Evolutionary conservation across 2,113 vertebrate genomes (phyloP), one percentile per base, ranked within the genome.

Genomic region (Brachirus orientalis): DNA sequence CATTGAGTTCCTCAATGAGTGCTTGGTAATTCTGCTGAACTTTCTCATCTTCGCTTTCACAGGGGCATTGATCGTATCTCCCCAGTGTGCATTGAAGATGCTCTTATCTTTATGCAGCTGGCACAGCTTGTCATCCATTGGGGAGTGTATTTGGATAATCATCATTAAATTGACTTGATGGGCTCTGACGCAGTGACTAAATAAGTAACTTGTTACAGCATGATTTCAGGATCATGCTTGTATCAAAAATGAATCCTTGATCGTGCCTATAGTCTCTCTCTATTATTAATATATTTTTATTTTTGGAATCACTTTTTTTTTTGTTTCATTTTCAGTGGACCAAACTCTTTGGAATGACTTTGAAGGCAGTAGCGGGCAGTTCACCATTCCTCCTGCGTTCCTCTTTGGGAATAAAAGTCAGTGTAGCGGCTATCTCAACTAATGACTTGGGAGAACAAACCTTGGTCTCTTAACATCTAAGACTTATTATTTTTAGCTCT

Each of bases 371-470:
- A 82, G 67, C 86, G 69, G 83, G 80, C 87, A 79, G 75, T 61
- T 79, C 77, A 80, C 75, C 83, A 59, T 83, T 86, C 72, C 88
- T 89, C 75, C 85, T 50, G 72, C 52, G 33, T 75, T 79, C 79
- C 88, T 85, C 89, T 84, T 68, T 75, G 91, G 90, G 90, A 92
- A 90, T 91, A 90, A 81, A 85, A 91, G 90, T 87, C 91, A 82
- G 87, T 73, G 60, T 91, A 91, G 85, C 88, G 90, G 90, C 89
- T 90, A 93, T 93, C 91, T 90, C 90, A 90, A 86, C 91, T 93
- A 94, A 93, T 93, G 92, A 94, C 92, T 94, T 90, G 89, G 90
- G 91, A 94, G 92, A 93, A 93, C 90, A 92, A 92, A 91, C 90
- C 89, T 84, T 80, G 88, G 91, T 93, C 93, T 93, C 92, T 91